Base-by-base conservation (phyloP, 1,140 invertebrate genomes). In the Venustaconcha ellipsiformis region DNA sequence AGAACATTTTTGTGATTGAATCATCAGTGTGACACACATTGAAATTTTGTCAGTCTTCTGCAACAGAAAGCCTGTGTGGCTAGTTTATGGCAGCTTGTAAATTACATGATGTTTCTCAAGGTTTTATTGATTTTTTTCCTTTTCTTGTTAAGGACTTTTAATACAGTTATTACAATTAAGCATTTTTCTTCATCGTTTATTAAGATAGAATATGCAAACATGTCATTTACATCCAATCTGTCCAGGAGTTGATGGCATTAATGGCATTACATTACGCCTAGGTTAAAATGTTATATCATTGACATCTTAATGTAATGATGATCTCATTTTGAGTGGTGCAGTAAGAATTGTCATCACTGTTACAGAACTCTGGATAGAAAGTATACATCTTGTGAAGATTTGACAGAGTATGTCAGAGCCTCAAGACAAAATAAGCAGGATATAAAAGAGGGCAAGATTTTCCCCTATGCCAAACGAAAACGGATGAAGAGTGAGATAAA, bases 331-430 rank as follows among this genome's bases (percentile, higher is more conserved):
- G 37, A 37, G 37, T 8, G 4, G 37, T 8, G 37, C 37, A 37
- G 37, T 37, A 37, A 37, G 37, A 37, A 37, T 2, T 37, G 37
- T 6, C 8, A 8, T 37, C 37, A 37, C 37, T 37, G 37, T 37
- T 37, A 37, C 37, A 37, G 37, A 37, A 72, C 78, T 48, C 58
- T 83, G 57, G 26, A 58, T 17, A 56, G 81, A 56, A 70, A 69
- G 23, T 72, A 82, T 69, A 74, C 76, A 23, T 87, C 85, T 0
- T 70, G n/a, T 57, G 82, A 85, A 66, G 84, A 87, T 74, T 62
- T 87, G 48, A 82, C 84, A 58, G 67, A 79, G 5, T 73, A 80
- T 48, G 69, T 79, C 58, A 74, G 66, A 67, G 80, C 80, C 15
- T 30, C 75, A 60, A 70, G 68, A 58, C 57, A 74, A 15, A 56